Evolutionary conservation across 2,888 invertebrate species (phyloP).

Genomic region (Drosophila longiperda): DNA sequence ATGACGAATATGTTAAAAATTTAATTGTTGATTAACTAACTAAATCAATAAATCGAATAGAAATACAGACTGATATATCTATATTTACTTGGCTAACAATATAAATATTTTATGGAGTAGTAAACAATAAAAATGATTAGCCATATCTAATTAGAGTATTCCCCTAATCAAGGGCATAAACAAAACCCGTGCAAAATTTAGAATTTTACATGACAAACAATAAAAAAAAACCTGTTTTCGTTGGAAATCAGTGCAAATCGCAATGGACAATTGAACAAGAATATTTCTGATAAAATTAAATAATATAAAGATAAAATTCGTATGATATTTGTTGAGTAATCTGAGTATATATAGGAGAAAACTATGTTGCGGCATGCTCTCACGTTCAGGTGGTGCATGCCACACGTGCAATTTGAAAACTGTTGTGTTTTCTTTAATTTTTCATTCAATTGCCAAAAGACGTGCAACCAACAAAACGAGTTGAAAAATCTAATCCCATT

Average conservation of each 20-base stretch:
- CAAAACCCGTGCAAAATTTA: too few species aligned
- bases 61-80: neutral
- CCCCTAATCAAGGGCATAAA: neutral
- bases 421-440: conserved; percentile 14
- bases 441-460: conserved; percentile 40
- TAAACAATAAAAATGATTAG: neutral
- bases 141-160: neutral
- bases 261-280: neutral
- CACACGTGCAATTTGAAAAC: conserved; percentile 37
- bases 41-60: neutral
- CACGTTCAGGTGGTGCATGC: conserved; percentile 34
- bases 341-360: conserved; percentile 3
- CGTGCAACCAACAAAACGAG: conserved; percentile 63
- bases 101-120: neutral
- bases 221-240: neutral
- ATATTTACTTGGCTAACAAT: neutral
- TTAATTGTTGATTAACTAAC: neutral
- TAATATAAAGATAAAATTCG: conserved; percentile 1
- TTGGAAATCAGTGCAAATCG: conserved; percentile 1
- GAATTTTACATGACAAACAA: neutral
- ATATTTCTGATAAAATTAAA: conserved; percentile 5
- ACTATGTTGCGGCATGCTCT: conserved; percentile 9
- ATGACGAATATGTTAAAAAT: neutral
- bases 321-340: conserved; percentile 18
- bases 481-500: conserved; percentile 49